These are phyloP conservation scores for Xiphophorus hellerii DNA, from an alignment of 2,113 vertebrate species.

Conservation along the genomic window DNA sequence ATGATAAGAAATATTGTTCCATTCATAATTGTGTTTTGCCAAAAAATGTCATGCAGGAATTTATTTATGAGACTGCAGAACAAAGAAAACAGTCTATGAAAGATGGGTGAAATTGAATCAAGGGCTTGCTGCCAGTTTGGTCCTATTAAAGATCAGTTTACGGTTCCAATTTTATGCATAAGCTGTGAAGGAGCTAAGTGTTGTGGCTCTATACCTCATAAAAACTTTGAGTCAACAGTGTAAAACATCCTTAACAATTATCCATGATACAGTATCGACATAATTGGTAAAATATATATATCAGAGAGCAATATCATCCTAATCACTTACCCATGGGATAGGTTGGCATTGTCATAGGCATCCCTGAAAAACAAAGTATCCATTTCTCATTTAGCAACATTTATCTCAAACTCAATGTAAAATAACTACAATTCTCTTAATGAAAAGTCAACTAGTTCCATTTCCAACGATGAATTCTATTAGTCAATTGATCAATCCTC, in stretches of 20 bases:
- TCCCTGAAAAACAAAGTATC: slow-evolving; percentile 58
- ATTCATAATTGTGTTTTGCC: too few relatives aligned
- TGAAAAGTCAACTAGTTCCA: background rate
- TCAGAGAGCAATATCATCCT: background rate
- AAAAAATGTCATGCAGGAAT: too few relatives aligned
- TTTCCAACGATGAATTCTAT: background rate
- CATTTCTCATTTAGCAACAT: background rate
- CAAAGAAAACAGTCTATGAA: background rate
- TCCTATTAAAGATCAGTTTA: too few relatives aligned
- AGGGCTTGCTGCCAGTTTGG: background rate
- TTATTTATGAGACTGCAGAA: background rate
- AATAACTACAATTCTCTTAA: background rate
- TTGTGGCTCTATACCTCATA: too few relatives aligned
- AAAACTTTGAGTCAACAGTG: too few relatives aligned
- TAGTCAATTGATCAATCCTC: background rate
- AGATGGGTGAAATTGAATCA: background rate
- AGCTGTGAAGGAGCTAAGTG: too few relatives aligned
- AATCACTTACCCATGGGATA: slow-evolving; percentile 76
- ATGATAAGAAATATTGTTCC: too few relatives aligned
- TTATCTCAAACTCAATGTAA: background rate
- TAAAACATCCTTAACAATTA: too few relatives aligned
- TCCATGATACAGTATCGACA: too few relatives aligned
- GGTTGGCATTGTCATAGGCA: slow-evolving; percentile 75
- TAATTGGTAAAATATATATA: too few relatives aligned
- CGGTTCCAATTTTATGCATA: too few relatives aligned